Percentiles rank a stretch among this genome's conserved stretches.
phyloP scores from a whole-genome alignment of 2,888 invertebrate species.

The Lasiommata megera region DNA sequence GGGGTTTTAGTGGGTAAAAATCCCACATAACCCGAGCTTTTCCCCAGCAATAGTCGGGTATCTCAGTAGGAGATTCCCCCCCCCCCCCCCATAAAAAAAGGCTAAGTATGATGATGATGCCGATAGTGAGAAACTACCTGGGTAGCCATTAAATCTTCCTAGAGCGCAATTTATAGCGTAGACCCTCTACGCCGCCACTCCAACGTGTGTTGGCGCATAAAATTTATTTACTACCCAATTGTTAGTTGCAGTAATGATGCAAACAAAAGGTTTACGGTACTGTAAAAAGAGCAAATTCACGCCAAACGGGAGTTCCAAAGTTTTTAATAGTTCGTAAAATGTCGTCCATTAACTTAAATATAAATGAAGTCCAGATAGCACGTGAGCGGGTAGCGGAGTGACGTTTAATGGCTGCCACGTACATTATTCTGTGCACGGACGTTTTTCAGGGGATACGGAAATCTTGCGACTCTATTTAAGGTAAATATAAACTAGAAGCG shows the following conservation, averaged over 20 bases:
- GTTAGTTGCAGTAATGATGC: background rate
- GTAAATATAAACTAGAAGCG: background rate
- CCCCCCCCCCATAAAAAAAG: too few relatives aligned
- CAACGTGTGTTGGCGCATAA: too few relatives aligned
- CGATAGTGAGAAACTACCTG: too few relatives aligned
- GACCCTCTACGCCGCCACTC: too few relatives aligned
- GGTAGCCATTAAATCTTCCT: too few relatives aligned
- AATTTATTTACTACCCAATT: too few relatives aligned
- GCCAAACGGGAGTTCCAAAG: background rate
- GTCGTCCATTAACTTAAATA: slow-evolving; percentile 21
- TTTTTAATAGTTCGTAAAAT: slow-evolving; percentile 18
- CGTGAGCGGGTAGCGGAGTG: background rate
- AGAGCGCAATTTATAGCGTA: too few relatives aligned
- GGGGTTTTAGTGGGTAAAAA: too few relatives aligned
- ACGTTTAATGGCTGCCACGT: background rate
- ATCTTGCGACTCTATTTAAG: background rate
- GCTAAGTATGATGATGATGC: too few relatives aligned
- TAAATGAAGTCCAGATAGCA: slow-evolving; percentile 1
- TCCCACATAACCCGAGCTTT: too few relatives aligned
- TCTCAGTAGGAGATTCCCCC: too few relatives aligned
- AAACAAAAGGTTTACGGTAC: background rate
- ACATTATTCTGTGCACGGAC: slow-evolving; percentile 1
- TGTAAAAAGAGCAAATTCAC: background rate
- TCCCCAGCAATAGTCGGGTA: too few relatives aligned
- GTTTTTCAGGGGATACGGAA: slow-evolving; percentile 4